A percentile compares a stretch with the other conserved stretches of the same genome.
These are phyloP conservation scores for Cryptotis parvus DNA, from an alignment of 2,113 vertebrate genomes.

Conservation along the genomic window DNA sequence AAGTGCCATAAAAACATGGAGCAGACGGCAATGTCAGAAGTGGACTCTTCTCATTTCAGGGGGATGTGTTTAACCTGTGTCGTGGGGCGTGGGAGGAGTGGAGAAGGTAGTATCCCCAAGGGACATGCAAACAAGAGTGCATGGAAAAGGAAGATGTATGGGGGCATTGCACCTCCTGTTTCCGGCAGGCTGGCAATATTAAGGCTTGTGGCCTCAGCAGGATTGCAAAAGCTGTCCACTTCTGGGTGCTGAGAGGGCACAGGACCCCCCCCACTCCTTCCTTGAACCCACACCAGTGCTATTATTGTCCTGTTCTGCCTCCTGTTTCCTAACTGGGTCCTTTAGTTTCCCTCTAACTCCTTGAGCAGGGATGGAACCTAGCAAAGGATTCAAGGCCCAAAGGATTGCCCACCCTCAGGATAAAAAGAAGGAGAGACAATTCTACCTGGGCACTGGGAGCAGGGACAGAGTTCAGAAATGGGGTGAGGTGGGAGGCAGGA, in stretches of 20 bases:
- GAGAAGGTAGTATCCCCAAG: not conserved
- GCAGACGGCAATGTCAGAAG: slow-evolving; percentile 45
- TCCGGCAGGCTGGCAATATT: not conserved
- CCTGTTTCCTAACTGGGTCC: slow-evolving; percentile 6
- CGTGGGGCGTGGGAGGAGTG: no score
- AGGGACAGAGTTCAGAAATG: not conserved
- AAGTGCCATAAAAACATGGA: slow-evolving; percentile 4
- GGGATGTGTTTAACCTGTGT: not conserved
- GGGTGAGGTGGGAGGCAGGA: not conserved
- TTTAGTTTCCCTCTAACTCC: not conserved
- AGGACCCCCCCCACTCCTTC: not conserved
- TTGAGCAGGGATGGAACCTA: slow-evolving; percentile 34
- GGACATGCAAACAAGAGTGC: not conserved
- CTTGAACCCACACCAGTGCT: slow-evolving; percentile 31
- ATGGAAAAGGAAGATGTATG: not conserved
- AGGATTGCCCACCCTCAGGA: slow-evolving; percentile 73
- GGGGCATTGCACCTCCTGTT: rapidly evolving
- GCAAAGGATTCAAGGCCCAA: no score
- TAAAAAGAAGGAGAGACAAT: slow-evolving; percentile 59
- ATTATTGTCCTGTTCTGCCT: not conserved
- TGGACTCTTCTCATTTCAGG: not conserved
- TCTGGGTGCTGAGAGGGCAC: slow-evolving; percentile 1
- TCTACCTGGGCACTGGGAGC: not conserved
- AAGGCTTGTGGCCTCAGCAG: not conserved
- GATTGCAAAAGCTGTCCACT: not conserved